A percentile compares a stretch with the other conserved stretches of the same genome.
phyloP scores from a whole-genome alignment of 2,113 vertebrate genomes.

The Cinclus mexicanus region DNA sequence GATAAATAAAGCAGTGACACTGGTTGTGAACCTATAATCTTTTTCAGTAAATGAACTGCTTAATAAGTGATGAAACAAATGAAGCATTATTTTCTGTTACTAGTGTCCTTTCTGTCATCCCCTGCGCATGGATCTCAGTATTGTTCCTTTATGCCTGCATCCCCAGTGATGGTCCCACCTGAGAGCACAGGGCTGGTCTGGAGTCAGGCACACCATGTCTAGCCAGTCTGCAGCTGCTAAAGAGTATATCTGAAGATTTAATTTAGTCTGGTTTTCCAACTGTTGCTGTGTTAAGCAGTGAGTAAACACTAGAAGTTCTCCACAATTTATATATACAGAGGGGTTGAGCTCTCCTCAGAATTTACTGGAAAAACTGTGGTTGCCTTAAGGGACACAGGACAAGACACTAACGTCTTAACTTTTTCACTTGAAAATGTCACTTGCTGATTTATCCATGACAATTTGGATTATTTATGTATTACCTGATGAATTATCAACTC shows the following conservation, averaged over 20 bases:
- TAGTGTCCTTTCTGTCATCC: neutral
- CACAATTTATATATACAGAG: neutral
- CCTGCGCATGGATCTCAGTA: neutral
- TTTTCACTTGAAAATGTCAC: neutral
- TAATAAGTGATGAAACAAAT: neutral
- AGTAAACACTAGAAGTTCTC: neutral
- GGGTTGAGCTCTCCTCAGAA: neutral
- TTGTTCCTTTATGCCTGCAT: neutral
- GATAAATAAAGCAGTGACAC: neutral
- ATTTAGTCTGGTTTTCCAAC: neutral
- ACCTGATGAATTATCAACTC: neutral
- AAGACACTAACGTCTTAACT: neutral
- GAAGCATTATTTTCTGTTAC: neutral
- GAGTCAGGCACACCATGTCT: neutral
- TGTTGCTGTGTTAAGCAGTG: neutral
- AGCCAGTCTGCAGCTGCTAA: neutral
- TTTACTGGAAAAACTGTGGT: neutral
- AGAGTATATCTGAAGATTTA: neutral
- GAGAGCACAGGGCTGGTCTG: neutral
- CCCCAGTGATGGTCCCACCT: neutral
- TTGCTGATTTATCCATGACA: neutral
- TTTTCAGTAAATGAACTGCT: neutral
- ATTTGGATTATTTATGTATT: neutral
- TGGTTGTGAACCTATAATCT: neutral
- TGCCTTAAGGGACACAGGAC: neutral